Base-by-base conservation (phyloP, 2,888 invertebrate species). In the Troides oblongomaculatus region DNA sequence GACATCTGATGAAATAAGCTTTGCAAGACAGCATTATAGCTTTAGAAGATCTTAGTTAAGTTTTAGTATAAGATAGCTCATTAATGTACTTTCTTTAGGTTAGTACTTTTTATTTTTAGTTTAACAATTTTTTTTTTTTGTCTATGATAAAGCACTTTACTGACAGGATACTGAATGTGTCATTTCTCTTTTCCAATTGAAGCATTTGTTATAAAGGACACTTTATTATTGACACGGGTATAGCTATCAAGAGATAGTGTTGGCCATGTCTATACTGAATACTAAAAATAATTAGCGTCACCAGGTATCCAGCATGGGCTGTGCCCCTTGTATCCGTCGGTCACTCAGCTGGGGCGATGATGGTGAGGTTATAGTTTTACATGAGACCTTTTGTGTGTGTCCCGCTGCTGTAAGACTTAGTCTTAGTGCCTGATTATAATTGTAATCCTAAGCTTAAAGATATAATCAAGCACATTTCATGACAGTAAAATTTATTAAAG, bases 361-460 rank as follows among this genome's bases (percentile, higher is more conserved):
- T 3, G 90, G 89, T 79, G 72, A 92, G 87, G 79, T 89, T 88
- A 69, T 87, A 93, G 78, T 90, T 85, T 75, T 90, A 1, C 97
- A 97, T 80, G 97, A 97, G 88, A 97, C 97, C 0, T 95, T 97
- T 95, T 96, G 64, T 98, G 98, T 81, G 97, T 97, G 10, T 95
- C 97, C 0, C 88, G 97, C 58, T 95, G 97, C 0, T 97, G 97
- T 56, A 97, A 97, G 84, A 97, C 97, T 0, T 95, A 96, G 57
- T 93, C 95, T 0, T 97, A 98, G 85, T 21, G 21, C 21, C 21
- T 21, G 21, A 21, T 21, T 21, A 21, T 21, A 21, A 21, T 21
- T 21, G 21, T 21, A 21, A 21, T 21, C 21, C 21, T 21, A 21
- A 21, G 92, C 93, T 14, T 88, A 93, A 0, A 89, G 94, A 71